Base-by-base conservation (phyloP, 1,140 invertebrate species). In the Drosophila cardini region DNA sequence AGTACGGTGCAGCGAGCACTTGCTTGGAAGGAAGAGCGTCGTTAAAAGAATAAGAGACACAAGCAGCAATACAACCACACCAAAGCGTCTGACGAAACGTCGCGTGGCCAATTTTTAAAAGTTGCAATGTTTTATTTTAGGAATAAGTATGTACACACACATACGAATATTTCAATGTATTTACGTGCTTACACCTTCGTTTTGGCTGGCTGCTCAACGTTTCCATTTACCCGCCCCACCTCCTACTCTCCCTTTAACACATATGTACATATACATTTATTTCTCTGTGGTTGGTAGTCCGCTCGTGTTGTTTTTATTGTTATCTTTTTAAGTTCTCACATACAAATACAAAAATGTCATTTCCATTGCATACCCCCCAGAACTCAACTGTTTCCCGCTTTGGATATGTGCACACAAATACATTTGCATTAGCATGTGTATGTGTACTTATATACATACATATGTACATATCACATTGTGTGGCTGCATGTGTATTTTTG, bases 41-140 rank as follows among this genome's bases (percentile, higher is more conserved):
- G 13, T 13, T 30, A 45, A 11, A 18, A 30, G 43, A 55, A 26
- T 38, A 42, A 55, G 18, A 69, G 40, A 30, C 9, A 30, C 26
- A 11, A 53, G 21, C 21, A 5, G 21, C 21, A 26, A 26, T 26
- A 53, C 26, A 32, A 6, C 16, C 32, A 30, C 38, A 61, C n/a
- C 34, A 26, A 63, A 63, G 60, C 36, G 30, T 43, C 42, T 8
- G 34, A 40, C 11, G 45, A 32, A 52, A 45, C 63, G 63, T 67
- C 63, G 63, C 53, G 70, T 67, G 62, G 53, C 63, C 55, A 55
- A 61, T 63, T 48, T 67, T 70, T 36, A 43, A 79, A 87, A 86
- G 82, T 79, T 86, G 83, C 79, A 82, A 71, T 82, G 72, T 76
- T 82, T 86, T 86, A 86, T 86, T 87, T 86, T 82, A 48, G 64